Evolutionary conservation across 1,140 invertebrate species (phyloP).

Genomic region (Pomacea maculata): DNA sequence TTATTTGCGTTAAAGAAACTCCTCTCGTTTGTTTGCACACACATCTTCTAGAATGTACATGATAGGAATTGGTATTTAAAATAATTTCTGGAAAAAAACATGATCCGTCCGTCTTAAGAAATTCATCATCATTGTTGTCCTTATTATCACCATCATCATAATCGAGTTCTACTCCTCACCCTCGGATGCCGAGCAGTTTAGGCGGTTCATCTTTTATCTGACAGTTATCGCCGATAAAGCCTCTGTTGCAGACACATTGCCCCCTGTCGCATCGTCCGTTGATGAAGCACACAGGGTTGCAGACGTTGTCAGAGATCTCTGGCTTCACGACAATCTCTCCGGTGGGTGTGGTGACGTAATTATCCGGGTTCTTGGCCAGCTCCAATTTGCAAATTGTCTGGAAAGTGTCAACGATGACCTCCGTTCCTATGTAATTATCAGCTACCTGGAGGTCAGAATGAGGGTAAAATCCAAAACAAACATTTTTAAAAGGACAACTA

Average conservation of each 20-base stretch:
- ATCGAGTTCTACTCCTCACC: not conserved
- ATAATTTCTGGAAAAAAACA: too few species aligned
- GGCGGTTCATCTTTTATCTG: conserved; percentile 1
- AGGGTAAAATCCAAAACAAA: too few species aligned
- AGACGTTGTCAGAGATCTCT: conserved; percentile 12
- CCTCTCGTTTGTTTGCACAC: too few species aligned
- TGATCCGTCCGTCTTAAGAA: too few species aligned
- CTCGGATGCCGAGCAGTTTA: not conserved
- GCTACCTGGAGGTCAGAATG: too few species aligned
- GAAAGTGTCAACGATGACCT: not conserved
- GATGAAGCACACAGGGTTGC: conserved; percentile 2
- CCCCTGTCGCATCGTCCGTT: conserved; percentile 18
- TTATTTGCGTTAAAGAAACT: too few species aligned
- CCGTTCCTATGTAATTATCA: not conserved
- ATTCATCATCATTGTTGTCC: too few species aligned
- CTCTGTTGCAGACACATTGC: conserved; percentile 4
- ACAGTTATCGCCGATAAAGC: conserved; percentile 21
- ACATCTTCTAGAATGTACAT: too few species aligned
- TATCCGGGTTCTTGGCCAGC: conserved; percentile 1
- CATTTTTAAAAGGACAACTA: too few species aligned
- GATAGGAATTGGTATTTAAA: too few species aligned
- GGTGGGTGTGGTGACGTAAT: conserved; percentile 11
- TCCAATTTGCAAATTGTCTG: conserved; percentile 3
- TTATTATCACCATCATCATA: too few species aligned
- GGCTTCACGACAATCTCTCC: conserved; percentile 21